phyloP scores from a whole-genome alignment of 2,113 vertebrate species.

The Thamnophis sirtalis region DNA sequence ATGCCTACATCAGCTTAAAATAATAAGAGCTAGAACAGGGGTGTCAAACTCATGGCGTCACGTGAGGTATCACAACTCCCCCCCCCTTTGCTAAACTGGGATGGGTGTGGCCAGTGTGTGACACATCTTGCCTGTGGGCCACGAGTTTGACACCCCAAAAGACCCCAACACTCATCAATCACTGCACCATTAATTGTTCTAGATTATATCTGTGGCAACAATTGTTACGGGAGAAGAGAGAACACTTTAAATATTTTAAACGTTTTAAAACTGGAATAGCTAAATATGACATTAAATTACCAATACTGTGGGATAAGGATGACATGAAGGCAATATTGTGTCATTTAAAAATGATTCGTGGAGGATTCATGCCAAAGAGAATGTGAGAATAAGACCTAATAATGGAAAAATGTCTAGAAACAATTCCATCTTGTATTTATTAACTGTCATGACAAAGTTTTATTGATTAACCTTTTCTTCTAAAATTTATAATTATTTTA shows the following conservation, averaged over 20 bases:
- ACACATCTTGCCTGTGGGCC: too few species aligned
- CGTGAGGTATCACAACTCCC: too few species aligned
- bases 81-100: too few species aligned
- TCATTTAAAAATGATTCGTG: background rate
- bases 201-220: background rate
- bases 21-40: background rate
- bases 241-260: background rate
- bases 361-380: background rate
- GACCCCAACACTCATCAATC: background rate
- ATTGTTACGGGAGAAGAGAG: background rate
- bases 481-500: background rate
- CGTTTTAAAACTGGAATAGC: background rate
- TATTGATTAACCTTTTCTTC: background rate
- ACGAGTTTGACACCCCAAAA: background rate
- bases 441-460: background rate
- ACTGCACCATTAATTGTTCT: background rate
- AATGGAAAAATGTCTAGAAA: background rate
- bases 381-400: background rate
- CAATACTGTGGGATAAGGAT: background rate
- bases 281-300: background rate
- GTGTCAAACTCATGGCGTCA: too few species aligned
- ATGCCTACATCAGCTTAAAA: background rate
- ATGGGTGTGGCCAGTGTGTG: too few species aligned
- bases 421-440: background rate
- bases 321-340: background rate